Percentiles rank a stretch among this genome's conserved stretches.
phyloP scores from a whole-genome alignment of 2,797 vertebrate species.

The Sebastes aleutianus region DNA sequence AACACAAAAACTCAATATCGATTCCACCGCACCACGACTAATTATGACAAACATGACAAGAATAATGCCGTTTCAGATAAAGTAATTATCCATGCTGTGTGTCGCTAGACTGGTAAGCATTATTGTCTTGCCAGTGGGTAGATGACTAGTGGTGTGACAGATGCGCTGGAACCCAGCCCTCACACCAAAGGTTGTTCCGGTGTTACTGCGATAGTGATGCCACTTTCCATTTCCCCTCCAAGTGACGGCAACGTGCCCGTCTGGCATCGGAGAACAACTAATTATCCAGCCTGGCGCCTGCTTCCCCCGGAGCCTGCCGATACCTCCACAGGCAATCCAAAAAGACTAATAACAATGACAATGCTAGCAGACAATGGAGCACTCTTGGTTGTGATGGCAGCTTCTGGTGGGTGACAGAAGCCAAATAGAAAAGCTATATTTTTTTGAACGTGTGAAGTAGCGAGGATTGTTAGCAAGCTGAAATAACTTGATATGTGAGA shows the following conservation, averaged over 20 bases:
- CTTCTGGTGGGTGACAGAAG: constrained; percentile 46
- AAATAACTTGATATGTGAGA: constrained; percentile 28
- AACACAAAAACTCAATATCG: constrained; percentile 3
- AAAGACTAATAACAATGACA: constrained; percentile 81
- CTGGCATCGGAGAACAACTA: constrained; percentile 77
- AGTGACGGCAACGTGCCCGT: constrained; percentile 74
- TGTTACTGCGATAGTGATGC: constrained; percentile 75
- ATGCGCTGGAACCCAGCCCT: constrained; percentile 73
- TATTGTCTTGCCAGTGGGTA: constrained; percentile 61
- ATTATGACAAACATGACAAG: constrained; percentile 47
- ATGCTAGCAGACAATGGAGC: constrained; percentile 71
- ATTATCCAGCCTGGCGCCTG: constrained; percentile 80
- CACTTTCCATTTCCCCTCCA: constrained; percentile 78
- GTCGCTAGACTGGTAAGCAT: constrained; percentile 26
- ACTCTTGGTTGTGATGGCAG: constrained; percentile 59
- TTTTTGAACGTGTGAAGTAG: constrained; percentile 29
- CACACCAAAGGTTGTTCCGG: constrained; percentile 73
- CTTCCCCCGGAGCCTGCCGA: constrained; percentile 68
- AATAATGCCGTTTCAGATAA: constrained; percentile 42
- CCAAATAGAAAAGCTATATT: constrained; percentile 44
- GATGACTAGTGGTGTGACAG: constrained; percentile 66
- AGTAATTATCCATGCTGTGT: constrained; percentile 52
- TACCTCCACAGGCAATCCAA: constrained; percentile 77
- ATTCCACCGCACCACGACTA: constrained; percentile 20
- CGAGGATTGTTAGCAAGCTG: constrained; percentile 11